phyloP scores from a whole-genome alignment of 2,113 vertebrate genomes.

The Verasper variegatus region DNA sequence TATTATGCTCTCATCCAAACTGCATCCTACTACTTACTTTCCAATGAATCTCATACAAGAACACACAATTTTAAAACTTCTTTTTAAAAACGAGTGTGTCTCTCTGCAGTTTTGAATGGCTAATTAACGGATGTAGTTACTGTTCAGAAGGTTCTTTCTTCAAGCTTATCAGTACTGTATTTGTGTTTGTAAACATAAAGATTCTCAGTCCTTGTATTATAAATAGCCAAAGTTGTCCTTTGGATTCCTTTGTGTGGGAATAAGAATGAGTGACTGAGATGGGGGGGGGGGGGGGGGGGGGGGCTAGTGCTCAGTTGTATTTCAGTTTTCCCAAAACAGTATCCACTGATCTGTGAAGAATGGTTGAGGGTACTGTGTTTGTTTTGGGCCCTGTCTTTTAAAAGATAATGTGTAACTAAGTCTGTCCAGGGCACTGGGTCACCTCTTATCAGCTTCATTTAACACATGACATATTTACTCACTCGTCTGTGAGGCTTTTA shows the following conservation, averaged over 20 bases:
- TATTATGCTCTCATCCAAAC: no score
- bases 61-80: no score
- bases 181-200: constrained; percentile 9
- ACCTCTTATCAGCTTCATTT: constrained; percentile 40
- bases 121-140: not conserved
- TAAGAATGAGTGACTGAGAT: not conserved
- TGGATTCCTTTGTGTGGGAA: constrained; percentile 43
- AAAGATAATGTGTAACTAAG: constrained; percentile 37
- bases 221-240: constrained; percentile 57
- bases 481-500: constrained; percentile 2
- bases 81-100: no score
- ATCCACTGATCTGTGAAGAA: constrained; percentile 17
- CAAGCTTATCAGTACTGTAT: not conserved
- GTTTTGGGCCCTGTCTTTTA: constrained; percentile 22
- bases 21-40: no score
- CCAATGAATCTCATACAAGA: no score
- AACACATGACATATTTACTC: constrained; percentile 39
- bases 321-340: constrained; percentile 30
- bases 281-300: not conserved
- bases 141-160: constrained; percentile 15
- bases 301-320: constrained; percentile 20
- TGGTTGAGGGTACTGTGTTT: constrained; percentile 22
- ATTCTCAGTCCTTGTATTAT: constrained; percentile 45
- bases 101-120: no score
- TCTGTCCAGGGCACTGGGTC: constrained; percentile 38